Evolutionary conservation across 2,888 invertebrate genomes (phyloP).

Genomic region (Epirrhoe alternata): DNA sequence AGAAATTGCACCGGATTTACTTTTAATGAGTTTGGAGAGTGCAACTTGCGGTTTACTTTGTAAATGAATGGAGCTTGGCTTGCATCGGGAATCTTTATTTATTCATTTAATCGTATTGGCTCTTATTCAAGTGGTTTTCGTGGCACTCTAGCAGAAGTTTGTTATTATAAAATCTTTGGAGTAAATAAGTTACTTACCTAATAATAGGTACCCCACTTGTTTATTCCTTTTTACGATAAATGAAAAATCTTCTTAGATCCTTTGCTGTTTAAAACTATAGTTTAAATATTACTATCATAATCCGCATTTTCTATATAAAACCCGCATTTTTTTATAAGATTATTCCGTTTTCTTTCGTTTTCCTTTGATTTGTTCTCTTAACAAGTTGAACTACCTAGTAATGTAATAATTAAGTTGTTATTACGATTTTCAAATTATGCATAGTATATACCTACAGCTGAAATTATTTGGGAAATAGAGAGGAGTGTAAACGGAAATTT

Average conservation of each 20-base stretch:
- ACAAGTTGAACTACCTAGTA: background rate
- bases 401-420: background rate
- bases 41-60: slow-evolving; percentile 78
- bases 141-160: background rate
- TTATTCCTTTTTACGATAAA: too few relatives aligned
- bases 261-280: too few relatives aligned
- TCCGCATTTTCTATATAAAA: too few relatives aligned
- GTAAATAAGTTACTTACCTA: background rate
- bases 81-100: slow-evolving; percentile 55
- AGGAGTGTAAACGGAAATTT: slow-evolving; percentile 63
- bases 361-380: too few relatives aligned
- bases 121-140: slow-evolving; percentile 26
- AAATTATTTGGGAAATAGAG: slow-evolving; percentile 35
- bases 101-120: slow-evolving; percentile 49
- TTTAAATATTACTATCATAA: too few relatives aligned
- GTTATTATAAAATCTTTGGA: slow-evolving; percentile 1
- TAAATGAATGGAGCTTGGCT: slow-evolving; percentile 71
- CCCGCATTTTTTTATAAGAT: too few relatives aligned
- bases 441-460: background rate
- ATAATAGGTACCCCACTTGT: background rate
- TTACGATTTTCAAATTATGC: background rate
- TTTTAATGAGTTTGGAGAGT: slow-evolving; percentile 83
- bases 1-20: slow-evolving; percentile 82
- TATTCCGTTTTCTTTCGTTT: too few relatives aligned
- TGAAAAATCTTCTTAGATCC: too few relatives aligned